Conservation (phyloP, 2,888 invertebrate species). For the Clunio marinus region DNA sequence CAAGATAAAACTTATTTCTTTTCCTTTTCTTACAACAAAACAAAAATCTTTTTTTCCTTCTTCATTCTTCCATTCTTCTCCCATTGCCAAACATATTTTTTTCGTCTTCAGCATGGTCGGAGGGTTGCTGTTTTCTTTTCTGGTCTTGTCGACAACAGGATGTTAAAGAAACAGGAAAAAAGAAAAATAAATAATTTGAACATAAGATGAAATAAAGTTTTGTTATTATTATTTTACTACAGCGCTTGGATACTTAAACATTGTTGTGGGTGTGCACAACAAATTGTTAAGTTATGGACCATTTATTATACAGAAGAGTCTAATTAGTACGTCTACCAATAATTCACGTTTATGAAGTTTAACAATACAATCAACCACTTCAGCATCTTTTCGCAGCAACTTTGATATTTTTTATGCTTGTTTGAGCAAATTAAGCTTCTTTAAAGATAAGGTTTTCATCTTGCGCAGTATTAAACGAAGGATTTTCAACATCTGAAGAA, state of each 20-base stretch:
- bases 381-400: too few relatives aligned
- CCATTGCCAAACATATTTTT: constrained; percentile 3
- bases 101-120: not conserved
- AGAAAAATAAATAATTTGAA: not conserved
- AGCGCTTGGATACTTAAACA: not conserved
- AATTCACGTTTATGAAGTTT: constrained; percentile 24
- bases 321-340: constrained; percentile 32
- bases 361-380: too few relatives aligned
- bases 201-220: constrained; percentile 1
- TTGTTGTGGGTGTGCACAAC: constrained; percentile 5
- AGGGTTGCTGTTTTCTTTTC: not conserved
- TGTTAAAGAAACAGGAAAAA: not conserved
- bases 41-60: not conserved
- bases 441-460: constrained; percentile 16
- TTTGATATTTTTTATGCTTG: too few relatives aligned
- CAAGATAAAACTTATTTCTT: constrained; percentile 22
- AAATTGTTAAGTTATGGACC: constrained; percentile 11
- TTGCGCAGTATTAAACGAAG: too few relatives aligned
- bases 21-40: not conserved
- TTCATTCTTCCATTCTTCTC: not conserved
- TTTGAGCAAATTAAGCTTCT: too few relatives aligned
- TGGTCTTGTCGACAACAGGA: constrained; percentile 13
- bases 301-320: not conserved
- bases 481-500: too few relatives aligned
- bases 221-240: constrained; percentile 20